Evolutionary conservation across 2,888 invertebrate species (phyloP).

Genomic region (Tetragonisca angustula): DNA sequence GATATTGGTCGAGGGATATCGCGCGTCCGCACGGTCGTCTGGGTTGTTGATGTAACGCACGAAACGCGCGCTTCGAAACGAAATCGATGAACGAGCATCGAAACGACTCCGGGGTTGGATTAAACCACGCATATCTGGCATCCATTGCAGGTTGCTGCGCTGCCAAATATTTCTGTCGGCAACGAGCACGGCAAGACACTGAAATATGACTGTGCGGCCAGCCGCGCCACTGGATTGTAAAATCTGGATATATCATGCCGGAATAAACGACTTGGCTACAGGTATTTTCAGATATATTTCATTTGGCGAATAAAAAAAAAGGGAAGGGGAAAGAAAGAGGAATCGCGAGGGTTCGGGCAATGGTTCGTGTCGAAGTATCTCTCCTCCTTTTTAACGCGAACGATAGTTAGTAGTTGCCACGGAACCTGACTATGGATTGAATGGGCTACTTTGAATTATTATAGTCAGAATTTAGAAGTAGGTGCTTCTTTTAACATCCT

Average conservation of each 20-base stretch:
- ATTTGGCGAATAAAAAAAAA: background rate
- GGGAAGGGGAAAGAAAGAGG: no score
- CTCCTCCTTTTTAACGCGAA: background rate
- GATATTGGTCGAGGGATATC: background rate
- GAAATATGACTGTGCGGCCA: slow-evolving; percentile 62
- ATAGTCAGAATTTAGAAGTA: background rate
- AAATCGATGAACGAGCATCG: slow-evolving; percentile 58
- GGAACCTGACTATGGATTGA: background rate
- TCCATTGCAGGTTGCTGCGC: slow-evolving; percentile 57
- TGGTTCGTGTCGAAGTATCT: background rate
- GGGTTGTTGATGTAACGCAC: slow-evolving; percentile 34
- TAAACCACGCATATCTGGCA: slow-evolving; percentile 65
- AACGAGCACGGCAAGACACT: slow-evolving; percentile 59
- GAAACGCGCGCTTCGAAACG: slow-evolving; percentile 23
- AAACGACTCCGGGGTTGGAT: slow-evolving; percentile 48
- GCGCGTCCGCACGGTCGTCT: background rate
- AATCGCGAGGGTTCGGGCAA: background rate
- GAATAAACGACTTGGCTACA: slow-evolving; percentile 39
- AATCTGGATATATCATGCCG: slow-evolving; percentile 60
- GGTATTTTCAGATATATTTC: slow-evolving; percentile 34
- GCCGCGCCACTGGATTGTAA: slow-evolving; percentile 47
- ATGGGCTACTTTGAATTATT: background rate
- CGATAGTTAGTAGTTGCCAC: background rate
- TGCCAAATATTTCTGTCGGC: slow-evolving; percentile 64
- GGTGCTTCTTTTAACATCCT: background rate